Percentiles rank a stretch among this genome's conserved stretches.
phyloP scores from a whole-genome alignment of 2,797 vertebrate genomes.

The Siniperca scherzeri region DNA sequence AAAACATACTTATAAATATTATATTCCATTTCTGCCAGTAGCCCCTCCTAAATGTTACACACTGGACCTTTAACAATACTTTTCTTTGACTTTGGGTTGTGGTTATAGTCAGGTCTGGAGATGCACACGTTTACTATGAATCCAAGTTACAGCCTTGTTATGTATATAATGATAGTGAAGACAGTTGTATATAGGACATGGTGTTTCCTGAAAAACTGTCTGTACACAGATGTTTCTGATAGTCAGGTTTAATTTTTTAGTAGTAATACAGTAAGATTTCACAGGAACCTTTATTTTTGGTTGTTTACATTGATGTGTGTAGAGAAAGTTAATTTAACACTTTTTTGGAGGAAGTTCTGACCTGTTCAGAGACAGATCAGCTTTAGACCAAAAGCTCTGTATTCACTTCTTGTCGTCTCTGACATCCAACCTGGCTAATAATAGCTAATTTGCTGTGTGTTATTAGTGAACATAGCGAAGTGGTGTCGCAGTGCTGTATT shows the following conservation, averaged over 20 bases:
- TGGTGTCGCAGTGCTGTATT: not conserved
- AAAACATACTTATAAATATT: no score
- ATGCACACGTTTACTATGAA: not conserved
- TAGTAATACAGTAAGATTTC: slow-evolving; percentile 1
- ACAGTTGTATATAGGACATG: no score
- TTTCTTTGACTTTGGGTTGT: not conserved
- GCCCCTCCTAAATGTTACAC: no score
- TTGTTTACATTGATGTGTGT: not conserved
- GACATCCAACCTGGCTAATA: slow-evolving; percentile 1
- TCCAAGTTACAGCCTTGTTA: no score
- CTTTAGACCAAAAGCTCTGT: not conserved
- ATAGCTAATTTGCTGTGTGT: slow-evolving; percentile 2
- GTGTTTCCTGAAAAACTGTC: no score
- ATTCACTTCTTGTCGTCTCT: not conserved
- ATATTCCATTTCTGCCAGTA: no score
- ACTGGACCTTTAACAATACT: not conserved
- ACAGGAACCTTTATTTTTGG: not conserved
- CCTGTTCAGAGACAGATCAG: not conserved
- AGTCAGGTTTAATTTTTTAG: no score
- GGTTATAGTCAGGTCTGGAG: not conserved
- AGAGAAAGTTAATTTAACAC: not conserved
- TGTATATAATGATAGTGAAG: not conserved
- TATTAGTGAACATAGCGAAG: not conserved
- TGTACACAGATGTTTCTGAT: no score
- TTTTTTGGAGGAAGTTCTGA: not conserved